Percentiles rank a stretch among this genome's conserved stretches.
Conservation (phyloP, 2,888 invertebrate genomes). For the Myopa tessellatipennis region DNA sequence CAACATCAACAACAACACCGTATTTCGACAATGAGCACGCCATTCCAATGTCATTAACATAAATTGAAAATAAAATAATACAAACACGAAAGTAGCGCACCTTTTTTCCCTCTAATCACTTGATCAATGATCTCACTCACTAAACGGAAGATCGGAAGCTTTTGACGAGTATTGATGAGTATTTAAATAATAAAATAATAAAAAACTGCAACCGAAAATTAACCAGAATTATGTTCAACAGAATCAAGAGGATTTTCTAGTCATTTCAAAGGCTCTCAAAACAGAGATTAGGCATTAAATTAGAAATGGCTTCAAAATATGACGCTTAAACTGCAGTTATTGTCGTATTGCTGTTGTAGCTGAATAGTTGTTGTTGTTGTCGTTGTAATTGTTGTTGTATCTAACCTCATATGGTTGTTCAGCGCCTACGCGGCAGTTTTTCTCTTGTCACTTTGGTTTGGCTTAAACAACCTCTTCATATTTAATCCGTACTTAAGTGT, state of each 20-base stretch:
- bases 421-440: neutral
- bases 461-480: neutral
- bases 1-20: slow-evolving; percentile 15
- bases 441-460: neutral
- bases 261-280: neutral
- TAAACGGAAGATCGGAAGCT: slow-evolving; percentile 19
- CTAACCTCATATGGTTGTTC: neutral
- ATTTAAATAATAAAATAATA: slow-evolving; percentile 4
- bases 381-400: no score
- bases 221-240: neutral
- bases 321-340: slow-evolving; percentile 8
- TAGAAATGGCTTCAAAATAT: neutral
- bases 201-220: neutral
- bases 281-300: neutral
- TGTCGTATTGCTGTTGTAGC: slow-evolving; percentile 8
- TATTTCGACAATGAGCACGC: neutral
- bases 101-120: neutral
- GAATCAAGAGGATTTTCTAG: neutral
- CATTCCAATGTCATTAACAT: slow-evolving; percentile 17
- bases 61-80: neutral
- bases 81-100: neutral
- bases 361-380: neutral
- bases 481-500: neutral
- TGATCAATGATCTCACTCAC: neutral
- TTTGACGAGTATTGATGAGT: slow-evolving; percentile 1